Conservation (phyloP, 92 coral and sea anemone species). For the Epizoanthus rinbou region DNA sequence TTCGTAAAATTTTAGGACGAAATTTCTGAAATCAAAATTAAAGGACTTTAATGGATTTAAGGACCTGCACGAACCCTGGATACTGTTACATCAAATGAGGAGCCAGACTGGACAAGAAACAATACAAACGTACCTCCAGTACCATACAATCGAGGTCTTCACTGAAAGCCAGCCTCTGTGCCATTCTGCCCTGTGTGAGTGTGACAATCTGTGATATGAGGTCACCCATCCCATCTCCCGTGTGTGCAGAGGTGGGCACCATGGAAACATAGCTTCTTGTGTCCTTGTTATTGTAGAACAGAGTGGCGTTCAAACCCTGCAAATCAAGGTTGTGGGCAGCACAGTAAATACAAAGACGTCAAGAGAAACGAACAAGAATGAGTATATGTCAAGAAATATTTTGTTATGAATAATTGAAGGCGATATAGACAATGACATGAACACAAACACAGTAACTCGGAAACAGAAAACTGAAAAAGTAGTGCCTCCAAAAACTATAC, state of each 20-base stretch:
- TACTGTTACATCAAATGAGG: too few species aligned
- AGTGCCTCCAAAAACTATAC: too few species aligned
- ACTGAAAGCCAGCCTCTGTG: conserved; percentile 83
- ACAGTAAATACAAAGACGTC: background rate
- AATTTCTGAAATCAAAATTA: too few species aligned
- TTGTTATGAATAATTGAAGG: too few species aligned
- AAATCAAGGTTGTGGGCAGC: background rate
- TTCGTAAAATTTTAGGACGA: too few species aligned
- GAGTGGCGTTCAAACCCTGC: conserved; percentile 85
- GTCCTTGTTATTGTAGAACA: conserved; percentile 92
- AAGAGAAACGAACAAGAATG: background rate
- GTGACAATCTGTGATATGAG: conserved; percentile 88
- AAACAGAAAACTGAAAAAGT: too few species aligned
- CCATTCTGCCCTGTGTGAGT: conserved; percentile 86
- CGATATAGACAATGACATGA: too few species aligned
- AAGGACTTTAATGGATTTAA: too few species aligned
- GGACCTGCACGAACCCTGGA: too few species aligned
- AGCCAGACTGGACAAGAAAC: background rate
- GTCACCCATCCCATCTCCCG: conserved; percentile 99
- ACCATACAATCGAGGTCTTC: conserved; percentile 93
- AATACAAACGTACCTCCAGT: conserved; percentile 71
- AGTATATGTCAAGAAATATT: too few species aligned
- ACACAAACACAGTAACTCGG: too few species aligned
- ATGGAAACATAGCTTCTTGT: conserved; percentile 87
- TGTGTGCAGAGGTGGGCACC: conserved; percentile 97